Evolutionary conservation across 2,113 vertebrate genomes (phyloP), one percentile per base, ranked within the genome.

Genomic region (Eptesicus fuscus): DNA sequence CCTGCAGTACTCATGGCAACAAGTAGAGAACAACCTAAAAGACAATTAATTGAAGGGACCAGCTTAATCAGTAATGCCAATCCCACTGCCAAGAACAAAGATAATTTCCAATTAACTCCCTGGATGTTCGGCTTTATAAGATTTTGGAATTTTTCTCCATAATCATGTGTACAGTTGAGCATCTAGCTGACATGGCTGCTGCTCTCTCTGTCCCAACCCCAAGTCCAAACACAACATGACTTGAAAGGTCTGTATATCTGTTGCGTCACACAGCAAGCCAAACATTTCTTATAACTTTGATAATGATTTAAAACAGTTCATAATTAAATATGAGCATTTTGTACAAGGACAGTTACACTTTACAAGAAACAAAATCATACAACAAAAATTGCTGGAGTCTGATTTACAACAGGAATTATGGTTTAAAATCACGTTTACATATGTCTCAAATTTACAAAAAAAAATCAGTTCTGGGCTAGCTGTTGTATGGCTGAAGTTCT

Each of bases 291-390:
- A 96, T 98, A 99, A 98, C 98, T 98, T 99, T 98, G 98, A 99
- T 97, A 98, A 97, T 98, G 98, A 98, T 98, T 99, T 98, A 99
- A 99, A 99, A 98, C 98, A 99, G 98, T 98, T 99, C 99, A 99
- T 99, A 99, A 99, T 99, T 99, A 99, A 99, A 99, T 99, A 99
- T 99, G 99, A 99, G 99, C 98, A 97, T 98, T 98, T 98, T 99
- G 98, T 99, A 99, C 99, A 99, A 98, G 98, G 98, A 99, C 99
- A 99, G 99, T 99, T 99, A 99, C 99, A 99, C 99, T 99, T 99
- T 99, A 99, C 99, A 99, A 99, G 99, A 98, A 99, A 99, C 98
- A 99, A 99, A 99, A 99, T 99, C 98, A 99, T 99, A 99, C 99
- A 99, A 99, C 98, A 98, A 98, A 98, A 98, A 98, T 98, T 98